Base-by-base conservation (phyloP, 2,888 invertebrate genomes). In the Lasioglossum lativentre region DNA sequence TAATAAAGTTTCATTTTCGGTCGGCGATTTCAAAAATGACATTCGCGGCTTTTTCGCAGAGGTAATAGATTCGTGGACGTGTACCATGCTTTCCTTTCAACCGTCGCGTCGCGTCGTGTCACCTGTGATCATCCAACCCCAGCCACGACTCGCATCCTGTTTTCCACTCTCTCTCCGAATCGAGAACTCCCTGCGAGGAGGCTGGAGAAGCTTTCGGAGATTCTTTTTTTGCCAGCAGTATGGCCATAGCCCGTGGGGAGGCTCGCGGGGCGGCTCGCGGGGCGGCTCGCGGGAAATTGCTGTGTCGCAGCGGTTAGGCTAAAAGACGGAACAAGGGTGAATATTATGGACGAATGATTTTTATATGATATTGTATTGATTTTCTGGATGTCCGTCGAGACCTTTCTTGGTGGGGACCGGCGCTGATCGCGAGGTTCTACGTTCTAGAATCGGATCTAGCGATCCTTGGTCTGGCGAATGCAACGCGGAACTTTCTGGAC, bases 321-420 rank as follows among this genome's bases (percentile, higher is more conserved):
- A 27, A 8, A 12, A 78, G 68, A 66, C 45, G 30, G 16, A n/a
- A 0, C 4, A 19, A 5, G 52, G 19, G 8, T 27, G 52, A 52
- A 52, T n/a, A n/a, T 38, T 27, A 45, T 27, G 42, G 52, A 40
- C 42, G 83, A 78, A 75, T 78, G 74, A 83, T 78, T 75, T 63
- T 19, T 47, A 16, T 0, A 16, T 0, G 73, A 72, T 81, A 82
- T 84, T 71, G 84, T 81, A 82, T 84, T 71, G 84, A 84, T 82
- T 82, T 84, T 14, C 40, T 63, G 19, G 73, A 6, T 12, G 70
- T 4, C 16, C 23, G 42, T 6, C 1, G 12, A 1, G 12, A 23
- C 42, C 27, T 59, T 40, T 40, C 40, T 70, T 8, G 38, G 4
- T 27, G 27, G 12, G 2, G 59, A n/a, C 12, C 12, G 27, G 10